A percentile compares a stretch with the other conserved stretches of the same genome.
These are phyloP conservation scores for Mastacembelus armatus DNA, from an alignment of 2,797 vertebrate species.

Conservation along the genomic window DNA sequence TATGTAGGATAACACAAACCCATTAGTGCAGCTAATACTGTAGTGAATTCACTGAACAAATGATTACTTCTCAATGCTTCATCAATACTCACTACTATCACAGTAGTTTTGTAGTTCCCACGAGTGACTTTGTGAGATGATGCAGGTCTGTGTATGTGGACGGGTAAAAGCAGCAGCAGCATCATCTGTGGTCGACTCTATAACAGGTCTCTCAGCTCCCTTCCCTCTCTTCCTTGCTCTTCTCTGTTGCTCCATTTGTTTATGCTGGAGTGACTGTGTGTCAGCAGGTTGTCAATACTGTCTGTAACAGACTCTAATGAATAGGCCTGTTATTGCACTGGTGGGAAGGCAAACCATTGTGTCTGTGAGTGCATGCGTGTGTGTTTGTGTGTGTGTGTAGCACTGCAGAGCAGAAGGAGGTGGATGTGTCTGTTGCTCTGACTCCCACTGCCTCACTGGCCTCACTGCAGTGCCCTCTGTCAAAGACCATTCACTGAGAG, in stretches of 20 bases:
- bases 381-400: slow-evolving; percentile 36
- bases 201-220: slow-evolving; percentile 52
- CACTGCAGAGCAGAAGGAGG: slow-evolving; percentile 66
- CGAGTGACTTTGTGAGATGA: too few species aligned
- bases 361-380: slow-evolving; percentile 58
- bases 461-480: slow-evolving; percentile 56
- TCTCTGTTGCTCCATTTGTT: slow-evolving; percentile 73
- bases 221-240: slow-evolving; percentile 34
- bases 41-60: slow-evolving; percentile 27
- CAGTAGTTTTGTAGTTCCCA: neutral
- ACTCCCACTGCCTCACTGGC: slow-evolving; percentile 46
- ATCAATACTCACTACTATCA: slow-evolving; percentile 1
- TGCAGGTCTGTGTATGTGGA: slow-evolving; percentile 9
- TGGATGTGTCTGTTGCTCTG: slow-evolving; percentile 58
- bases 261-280: slow-evolving; percentile 78
- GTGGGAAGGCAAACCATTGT: slow-evolving; percentile 76
- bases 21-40: slow-evolving; percentile 24
- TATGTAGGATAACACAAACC: slow-evolving; percentile 41
- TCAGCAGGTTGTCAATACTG: slow-evolving; percentile 82
- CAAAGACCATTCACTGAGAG: slow-evolving; percentile 41
- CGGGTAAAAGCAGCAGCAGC: neutral
- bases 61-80: too few species aligned
- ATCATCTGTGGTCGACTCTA: slow-evolving; percentile 6
- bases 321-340: slow-evolving; percentile 83
- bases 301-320: slow-evolving; percentile 84